Percentiles rank a stretch among this genome's conserved stretches.
Evolutionary conservation across 53 echinoderm and acorn worm species (phyloP).

Genomic region (Zoroaster sp.): DNA sequence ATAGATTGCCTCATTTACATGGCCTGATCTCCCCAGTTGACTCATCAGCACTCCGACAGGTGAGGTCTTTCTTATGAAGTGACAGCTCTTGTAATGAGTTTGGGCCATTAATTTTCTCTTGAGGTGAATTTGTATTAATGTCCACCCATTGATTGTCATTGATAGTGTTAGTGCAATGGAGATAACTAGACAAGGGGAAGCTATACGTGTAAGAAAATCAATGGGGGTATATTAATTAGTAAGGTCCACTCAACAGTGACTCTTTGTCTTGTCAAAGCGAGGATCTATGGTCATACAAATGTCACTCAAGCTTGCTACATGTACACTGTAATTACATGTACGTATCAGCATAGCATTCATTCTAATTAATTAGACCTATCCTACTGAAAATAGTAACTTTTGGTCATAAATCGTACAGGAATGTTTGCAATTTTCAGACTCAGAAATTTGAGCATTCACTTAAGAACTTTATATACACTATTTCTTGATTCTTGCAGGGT

Average conservation of each 20-base stretch:
- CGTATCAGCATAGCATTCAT: too few relatives aligned
- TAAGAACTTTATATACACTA: too few relatives aligned
- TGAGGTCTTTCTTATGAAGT: background rate
- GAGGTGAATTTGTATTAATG: background rate
- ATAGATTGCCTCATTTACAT: constrained; percentile 3
- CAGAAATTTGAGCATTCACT: too few relatives aligned
- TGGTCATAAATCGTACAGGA: too few relatives aligned
- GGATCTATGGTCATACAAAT: background rate
- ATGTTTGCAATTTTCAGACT: too few relatives aligned
- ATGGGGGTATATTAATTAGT: background rate
- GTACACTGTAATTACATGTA: too few relatives aligned
- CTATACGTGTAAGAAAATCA: background rate
- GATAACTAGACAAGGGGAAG: background rate
- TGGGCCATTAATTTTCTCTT: background rate
- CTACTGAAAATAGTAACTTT: too few relatives aligned
- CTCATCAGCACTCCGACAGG: background rate
- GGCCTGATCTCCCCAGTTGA: background rate
- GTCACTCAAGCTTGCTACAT: background rate
- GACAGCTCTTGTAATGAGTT: constrained; percentile 21
- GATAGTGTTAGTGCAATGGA: background rate
- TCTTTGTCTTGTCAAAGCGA: background rate
- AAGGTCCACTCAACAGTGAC: background rate
- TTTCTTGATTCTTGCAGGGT: too few relatives aligned
- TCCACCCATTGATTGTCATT: background rate
- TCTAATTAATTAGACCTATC: too few relatives aligned